Conservation (phyloP, 2,888 invertebrate species). For the Stenoptilia bipunctidactyla region DNA sequence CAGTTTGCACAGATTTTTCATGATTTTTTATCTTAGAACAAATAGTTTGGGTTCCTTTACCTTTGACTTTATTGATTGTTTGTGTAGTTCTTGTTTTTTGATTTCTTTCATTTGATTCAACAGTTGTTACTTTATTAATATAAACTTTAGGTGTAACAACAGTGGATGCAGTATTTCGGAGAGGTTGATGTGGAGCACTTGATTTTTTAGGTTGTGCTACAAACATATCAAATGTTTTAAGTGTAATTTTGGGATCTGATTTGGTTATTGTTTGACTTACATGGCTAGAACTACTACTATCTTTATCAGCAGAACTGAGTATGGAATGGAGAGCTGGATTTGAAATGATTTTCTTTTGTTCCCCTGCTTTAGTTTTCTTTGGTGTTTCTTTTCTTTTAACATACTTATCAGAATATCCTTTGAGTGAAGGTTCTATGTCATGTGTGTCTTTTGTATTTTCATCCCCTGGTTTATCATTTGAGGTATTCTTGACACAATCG, state of each 20-base stretch:
- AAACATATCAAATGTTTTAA: constrained; percentile 56
- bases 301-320: constrained; percentile 39
- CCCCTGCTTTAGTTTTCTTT: constrained; percentile 26
- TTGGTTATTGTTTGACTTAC: constrained; percentile 26
- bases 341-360: constrained; percentile 30
- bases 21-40: background rate
- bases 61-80: constrained; percentile 5
- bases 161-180: constrained; percentile 37
- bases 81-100: background rate
- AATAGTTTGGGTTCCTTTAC: constrained; percentile 13
- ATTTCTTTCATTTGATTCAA: constrained; percentile 14
- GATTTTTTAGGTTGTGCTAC: constrained; percentile 37
- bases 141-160: constrained; percentile 9
- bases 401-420: constrained; percentile 48
- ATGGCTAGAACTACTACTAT: constrained; percentile 22
- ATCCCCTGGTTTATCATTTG: constrained; percentile 27
- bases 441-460: constrained; percentile 25
- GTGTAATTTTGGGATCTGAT: constrained; percentile 36
- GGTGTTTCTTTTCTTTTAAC: constrained; percentile 47
- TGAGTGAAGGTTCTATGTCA: constrained; percentile 26
- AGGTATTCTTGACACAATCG: constrained; percentile 30
- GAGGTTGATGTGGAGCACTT: constrained; percentile 30
- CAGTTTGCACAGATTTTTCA: constrained; percentile 35
- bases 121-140: constrained; percentile 24
- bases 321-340: constrained; percentile 36